Evolutionary conservation across 2,113 vertebrate genomes (phyloP).

Genomic region (Silurus glanis): DNA sequence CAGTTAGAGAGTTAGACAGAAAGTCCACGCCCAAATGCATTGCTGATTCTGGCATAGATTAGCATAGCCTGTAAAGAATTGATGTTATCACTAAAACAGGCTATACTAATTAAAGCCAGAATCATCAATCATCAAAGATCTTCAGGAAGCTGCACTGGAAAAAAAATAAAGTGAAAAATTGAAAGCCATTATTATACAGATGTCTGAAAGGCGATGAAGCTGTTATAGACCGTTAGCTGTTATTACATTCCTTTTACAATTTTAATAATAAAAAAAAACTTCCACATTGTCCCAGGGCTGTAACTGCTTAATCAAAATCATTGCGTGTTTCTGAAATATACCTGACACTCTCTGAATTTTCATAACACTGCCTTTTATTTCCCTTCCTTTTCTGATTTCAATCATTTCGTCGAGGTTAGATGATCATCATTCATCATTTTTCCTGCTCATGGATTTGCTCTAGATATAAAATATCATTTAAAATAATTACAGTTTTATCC

Average conservation of each 20-base stretch:
- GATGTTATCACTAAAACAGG: slow-evolving; percentile 65
- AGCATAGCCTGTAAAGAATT: slow-evolving; percentile 68
- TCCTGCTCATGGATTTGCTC: not conserved
- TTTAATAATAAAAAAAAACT: not conserved
- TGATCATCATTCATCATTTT: not conserved
- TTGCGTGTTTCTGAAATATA: not conserved
- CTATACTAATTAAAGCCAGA: slow-evolving; percentile 68
- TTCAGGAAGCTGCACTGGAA: slow-evolving; percentile 45
- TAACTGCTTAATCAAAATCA: not conserved
- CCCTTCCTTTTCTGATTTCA: not conserved
- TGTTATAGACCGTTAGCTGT: not conserved
- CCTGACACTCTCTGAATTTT: not conserved
- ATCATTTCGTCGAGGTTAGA: not conserved
- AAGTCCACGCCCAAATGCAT: slow-evolving; percentile 57
- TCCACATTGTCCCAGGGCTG: not conserved
- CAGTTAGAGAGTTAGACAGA: slow-evolving; percentile 37
- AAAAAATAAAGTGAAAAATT: not conserved
- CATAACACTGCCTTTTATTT: not conserved
- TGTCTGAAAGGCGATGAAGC: slow-evolving; percentile 1
- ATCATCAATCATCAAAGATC: slow-evolving; percentile 59
- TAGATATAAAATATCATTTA: not conserved
- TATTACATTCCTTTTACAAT: too few species aligned
- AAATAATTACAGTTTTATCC: not conserved
- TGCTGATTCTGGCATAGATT: slow-evolving; percentile 68
- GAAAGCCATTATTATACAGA: slow-evolving; percentile 42